Percentiles rank a stretch among this genome's conserved stretches.
These are phyloP conservation scores for Zophobas atratus DNA, from an alignment of 1,140 invertebrate species.

Conservation along the genomic window DNA sequence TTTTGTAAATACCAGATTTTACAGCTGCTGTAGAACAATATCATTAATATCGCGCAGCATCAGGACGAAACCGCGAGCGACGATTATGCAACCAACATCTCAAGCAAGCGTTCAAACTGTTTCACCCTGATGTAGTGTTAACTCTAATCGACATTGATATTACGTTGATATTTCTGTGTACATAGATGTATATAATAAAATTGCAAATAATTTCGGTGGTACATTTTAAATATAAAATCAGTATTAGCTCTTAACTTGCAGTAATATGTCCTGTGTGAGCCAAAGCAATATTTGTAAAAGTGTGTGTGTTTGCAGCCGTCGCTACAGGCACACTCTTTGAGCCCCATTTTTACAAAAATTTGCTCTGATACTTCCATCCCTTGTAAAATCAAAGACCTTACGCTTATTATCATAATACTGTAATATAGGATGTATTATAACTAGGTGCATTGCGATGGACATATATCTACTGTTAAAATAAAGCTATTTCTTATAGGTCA, in stretches of 20 bases:
- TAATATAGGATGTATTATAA: constrained; percentile 57
- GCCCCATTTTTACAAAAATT: constrained; percentile 46
- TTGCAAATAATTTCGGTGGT: constrained; percentile 39
- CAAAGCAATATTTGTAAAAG: constrained; percentile 51
- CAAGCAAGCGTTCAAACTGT: background rate
- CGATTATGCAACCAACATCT: constrained; percentile 18
- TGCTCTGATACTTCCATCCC: constrained; percentile 51
- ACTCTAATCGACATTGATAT: background rate
- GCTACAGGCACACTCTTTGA: constrained; percentile 43
- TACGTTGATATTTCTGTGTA: constrained; percentile 21
- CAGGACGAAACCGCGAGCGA: background rate
- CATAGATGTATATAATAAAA: constrained; percentile 25
- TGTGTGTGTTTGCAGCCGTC: constrained; percentile 41
- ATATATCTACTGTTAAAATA: constrained; percentile 62
- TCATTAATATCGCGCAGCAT: constrained; percentile 8
- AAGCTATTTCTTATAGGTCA: constrained; percentile 63
- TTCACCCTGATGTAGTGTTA: constrained; percentile 5
- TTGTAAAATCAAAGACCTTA: constrained; percentile 60
- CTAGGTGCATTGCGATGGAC: constrained; percentile 59
- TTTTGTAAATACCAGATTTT: constrained; percentile 40
- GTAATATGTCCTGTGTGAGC: constrained; percentile 27
- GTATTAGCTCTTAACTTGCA: constrained; percentile 31
- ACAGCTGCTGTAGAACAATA: constrained; percentile 49
- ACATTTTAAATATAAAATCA: constrained; percentile 17
- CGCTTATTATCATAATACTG: constrained; percentile 64